These are phyloP conservation scores for Empidonax traillii DNA, from an alignment of 2,113 vertebrate species.

Conservation along the genomic window DNA sequence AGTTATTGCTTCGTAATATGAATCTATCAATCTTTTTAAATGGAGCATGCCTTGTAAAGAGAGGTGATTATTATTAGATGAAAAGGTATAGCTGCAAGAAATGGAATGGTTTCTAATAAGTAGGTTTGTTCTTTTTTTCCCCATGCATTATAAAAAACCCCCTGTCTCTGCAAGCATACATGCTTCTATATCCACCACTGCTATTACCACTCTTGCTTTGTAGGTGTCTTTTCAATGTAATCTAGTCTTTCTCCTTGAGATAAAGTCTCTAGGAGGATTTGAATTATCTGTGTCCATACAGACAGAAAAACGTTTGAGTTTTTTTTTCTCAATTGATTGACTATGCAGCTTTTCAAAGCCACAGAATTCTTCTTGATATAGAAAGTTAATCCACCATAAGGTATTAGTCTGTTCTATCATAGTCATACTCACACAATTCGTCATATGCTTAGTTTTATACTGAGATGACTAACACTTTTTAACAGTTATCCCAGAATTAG, in stretches of 20 bases:
- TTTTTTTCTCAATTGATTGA: neutral
- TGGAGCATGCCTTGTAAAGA: neutral
- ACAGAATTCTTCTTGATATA: neutral
- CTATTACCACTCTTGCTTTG: neutral
- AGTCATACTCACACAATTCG: neutral
- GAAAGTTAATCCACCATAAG: neutral
- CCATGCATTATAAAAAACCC: accelerated
- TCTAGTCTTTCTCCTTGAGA: neutral
- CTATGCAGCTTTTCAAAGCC: neutral
- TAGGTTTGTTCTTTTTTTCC: neutral
- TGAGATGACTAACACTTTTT: neutral
- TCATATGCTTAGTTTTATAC: neutral
- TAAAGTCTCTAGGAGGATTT: neutral
- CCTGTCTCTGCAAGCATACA: neutral
- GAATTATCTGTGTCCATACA: neutral
- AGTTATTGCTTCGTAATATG: neutral
- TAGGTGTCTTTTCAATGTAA: neutral
- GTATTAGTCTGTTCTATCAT: neutral
- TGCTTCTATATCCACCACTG: neutral
- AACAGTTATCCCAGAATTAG: neutral
- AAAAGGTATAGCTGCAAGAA: neutral
- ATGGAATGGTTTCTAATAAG: neutral
- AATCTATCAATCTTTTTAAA: neutral
- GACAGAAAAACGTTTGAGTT: neutral
- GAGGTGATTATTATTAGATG: neutral